These are phyloP conservation scores for Limnothrissa miodon DNA, from an alignment of 2,113 vertebrate species.

Conservation along the genomic window DNA sequence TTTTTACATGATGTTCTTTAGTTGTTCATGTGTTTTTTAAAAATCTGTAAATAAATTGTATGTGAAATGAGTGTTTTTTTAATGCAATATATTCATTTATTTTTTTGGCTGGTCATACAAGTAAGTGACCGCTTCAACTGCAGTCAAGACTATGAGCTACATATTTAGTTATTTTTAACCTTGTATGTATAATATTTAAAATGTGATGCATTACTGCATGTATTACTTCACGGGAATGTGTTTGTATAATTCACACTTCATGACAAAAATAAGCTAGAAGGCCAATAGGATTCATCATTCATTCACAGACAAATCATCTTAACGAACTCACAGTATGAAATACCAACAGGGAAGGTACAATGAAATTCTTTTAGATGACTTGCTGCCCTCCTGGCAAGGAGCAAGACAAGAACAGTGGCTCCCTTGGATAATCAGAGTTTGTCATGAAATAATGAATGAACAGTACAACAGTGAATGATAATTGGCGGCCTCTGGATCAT, in stretches of 20 bases:
- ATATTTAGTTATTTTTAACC: background rate
- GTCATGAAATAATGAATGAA: background rate
- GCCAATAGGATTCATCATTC: background rate
- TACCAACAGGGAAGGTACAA: slow-evolving; percentile 1
- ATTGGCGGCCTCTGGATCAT: slow-evolving; percentile 43
- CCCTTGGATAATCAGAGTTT: background rate
- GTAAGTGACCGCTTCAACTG: background rate
- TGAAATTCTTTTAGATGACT: slow-evolving; percentile 58
- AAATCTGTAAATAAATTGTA: background rate
- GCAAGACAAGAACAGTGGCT: background rate
- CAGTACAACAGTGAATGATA: slow-evolving; percentile 37
- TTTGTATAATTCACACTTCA: background rate
- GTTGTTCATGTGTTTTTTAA: too few species aligned
- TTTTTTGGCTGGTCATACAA: background rate
- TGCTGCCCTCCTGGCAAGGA: slow-evolving; percentile 37
- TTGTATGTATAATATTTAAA: background rate
- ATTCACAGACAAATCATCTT: background rate
- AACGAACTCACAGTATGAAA: background rate
- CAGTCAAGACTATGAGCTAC: too few species aligned
- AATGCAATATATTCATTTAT: background rate
- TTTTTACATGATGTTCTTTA: background rate
- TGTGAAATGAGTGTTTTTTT: background rate
- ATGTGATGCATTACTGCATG: too few species aligned
- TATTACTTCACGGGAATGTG: background rate
- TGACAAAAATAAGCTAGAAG: background rate